Base-by-base conservation (phyloP, 2,888 invertebrate genomes). In the Hipparchia sbordonii region DNA sequence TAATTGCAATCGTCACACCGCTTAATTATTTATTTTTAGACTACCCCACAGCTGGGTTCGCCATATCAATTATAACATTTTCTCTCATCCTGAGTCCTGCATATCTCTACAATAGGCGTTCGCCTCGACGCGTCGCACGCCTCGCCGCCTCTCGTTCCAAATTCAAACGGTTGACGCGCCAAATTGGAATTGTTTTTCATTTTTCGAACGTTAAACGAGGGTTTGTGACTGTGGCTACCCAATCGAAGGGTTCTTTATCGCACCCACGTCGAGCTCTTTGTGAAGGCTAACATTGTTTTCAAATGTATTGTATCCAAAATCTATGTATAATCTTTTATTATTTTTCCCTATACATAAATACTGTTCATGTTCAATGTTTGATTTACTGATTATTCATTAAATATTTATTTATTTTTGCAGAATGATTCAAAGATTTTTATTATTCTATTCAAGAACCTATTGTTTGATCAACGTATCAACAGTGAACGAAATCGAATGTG, bases 161-260 rank as follows among this genome's bases (percentile, higher is more conserved):
- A 91, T 89, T 90, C 91, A 88, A 91, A 89, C 86, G 86, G 88
- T 89, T 91, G 91, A 90, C 91, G 89, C 87, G 86, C 88, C 86
- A 85, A 91, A 90, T 90, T 91, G 87, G 87, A 90, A 92, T 89
- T 91, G 89, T 91, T 91, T 91, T 91, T 89, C 85, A 87, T 90
- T 92, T 92, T 92, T 90, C 84, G 80, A 86, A 82, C 85, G 85
- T 86, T 85, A 87, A 88, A 83, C 87, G 80, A 79, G 81, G 84
- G 81, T 82, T 84, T 88, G 84, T 85, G 85, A 84, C 89, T 87
- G 88, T 85, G 88, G 85, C 89, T 89, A 84, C 78, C 77, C 80
- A 79, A 82, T 79, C 79, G 81, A 82, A 82, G 79, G 79, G 78
- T 76, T 73, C 75, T 78, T 77, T 77, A 75, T 68, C 67, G 54